Conservation (phyloP, 1,140 invertebrate species). For the Aphidius ervi region DNA sequence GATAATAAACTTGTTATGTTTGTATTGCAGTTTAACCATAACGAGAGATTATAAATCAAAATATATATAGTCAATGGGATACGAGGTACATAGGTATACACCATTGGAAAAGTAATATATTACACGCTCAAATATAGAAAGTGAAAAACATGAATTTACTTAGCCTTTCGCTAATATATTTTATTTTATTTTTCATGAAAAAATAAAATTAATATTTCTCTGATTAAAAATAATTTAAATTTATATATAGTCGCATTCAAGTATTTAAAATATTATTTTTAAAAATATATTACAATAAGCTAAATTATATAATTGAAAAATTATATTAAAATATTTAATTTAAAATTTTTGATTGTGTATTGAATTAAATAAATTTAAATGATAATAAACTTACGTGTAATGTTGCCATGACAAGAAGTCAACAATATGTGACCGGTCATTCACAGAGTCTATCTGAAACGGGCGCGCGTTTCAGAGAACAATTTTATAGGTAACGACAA, state of each 20-base stretch:
- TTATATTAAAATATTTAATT: no score
- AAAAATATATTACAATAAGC: no score
- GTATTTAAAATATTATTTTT: no score
- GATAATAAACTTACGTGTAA: slow-evolving; percentile 35
- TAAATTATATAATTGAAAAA: no score
- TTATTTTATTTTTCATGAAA: not conserved
- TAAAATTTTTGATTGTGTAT: not conserved
- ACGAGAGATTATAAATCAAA: not conserved
- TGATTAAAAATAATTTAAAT: not conserved
- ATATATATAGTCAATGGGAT: slow-evolving; percentile 3
- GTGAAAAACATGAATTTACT: slow-evolving; percentile 21
- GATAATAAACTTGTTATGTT: not conserved
- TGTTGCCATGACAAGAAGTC: slow-evolving; percentile 33
- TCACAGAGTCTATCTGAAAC: slow-evolving; percentile 51
- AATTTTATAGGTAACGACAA: slow-evolving; percentile 48
- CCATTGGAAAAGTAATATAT: slow-evolving; percentile 2
- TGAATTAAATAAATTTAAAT: not conserved
- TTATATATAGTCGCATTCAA: no score
- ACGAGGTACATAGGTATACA: no score
- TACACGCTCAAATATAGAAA: slow-evolving; percentile 25
- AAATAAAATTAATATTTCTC: not conserved
- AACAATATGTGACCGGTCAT: slow-evolving; percentile 33
- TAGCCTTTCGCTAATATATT: slow-evolving; percentile 8
- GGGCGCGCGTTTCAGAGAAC: slow-evolving; percentile 45
- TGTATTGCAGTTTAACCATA: not conserved